Conservation (phyloP, 1,140 invertebrate genomes). For the Aphis gossypii region DNA sequence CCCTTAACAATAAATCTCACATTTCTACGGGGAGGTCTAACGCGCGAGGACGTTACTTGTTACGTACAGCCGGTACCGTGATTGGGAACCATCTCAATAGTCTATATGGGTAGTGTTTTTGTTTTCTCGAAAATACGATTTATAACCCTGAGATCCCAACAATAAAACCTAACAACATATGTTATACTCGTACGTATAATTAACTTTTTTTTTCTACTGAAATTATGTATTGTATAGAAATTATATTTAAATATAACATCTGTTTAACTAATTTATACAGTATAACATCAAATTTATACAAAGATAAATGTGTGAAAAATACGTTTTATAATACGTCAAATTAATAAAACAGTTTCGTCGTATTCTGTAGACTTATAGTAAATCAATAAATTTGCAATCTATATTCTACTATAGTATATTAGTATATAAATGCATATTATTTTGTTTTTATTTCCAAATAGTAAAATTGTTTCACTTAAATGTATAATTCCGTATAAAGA, state of each 20-base stretch:
- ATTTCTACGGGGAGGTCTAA: not conserved
- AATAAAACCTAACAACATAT: constrained; percentile 19
- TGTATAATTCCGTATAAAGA: too few relatives aligned
- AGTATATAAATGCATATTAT: too few relatives aligned
- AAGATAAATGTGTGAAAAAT: constrained; percentile 27
- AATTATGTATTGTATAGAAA: not conserved
- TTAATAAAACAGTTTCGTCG: not conserved
- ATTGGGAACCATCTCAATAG: not conserved
- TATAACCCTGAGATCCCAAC: not conserved
- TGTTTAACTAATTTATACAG: not conserved
- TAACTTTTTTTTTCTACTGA: not conserved
- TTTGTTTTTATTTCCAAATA: too few relatives aligned
- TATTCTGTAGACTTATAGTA: not conserved
- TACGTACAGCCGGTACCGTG: not conserved
- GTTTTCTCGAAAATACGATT: constrained; percentile 26
- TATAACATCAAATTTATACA: not conserved
- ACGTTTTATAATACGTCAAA: not conserved
- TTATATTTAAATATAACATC: constrained; percentile 19
- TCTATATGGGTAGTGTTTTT: not conserved
- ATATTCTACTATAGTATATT: not conserved
- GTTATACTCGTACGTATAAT: not conserved
- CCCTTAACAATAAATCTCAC: not conserved
- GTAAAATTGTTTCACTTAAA: too few relatives aligned
- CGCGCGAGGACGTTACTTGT: not conserved
- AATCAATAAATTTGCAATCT: not conserved